Evolutionary conservation across 2,113 vertebrate genomes (phyloP).

Genomic region (Carollia perspicillata): DNA sequence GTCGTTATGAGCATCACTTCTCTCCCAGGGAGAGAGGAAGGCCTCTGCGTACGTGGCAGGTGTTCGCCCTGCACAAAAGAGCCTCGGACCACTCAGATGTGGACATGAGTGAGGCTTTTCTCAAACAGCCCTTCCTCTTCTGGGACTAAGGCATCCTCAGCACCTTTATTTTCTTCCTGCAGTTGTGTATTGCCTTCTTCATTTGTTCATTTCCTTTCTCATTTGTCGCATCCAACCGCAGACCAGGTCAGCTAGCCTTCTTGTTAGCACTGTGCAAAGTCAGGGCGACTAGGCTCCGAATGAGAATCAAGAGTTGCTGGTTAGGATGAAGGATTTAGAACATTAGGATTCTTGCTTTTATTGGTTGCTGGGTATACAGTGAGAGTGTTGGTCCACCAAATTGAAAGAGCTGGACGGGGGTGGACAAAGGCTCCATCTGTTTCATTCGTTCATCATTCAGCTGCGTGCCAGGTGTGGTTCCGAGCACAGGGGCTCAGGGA

Average conservation of each 20-base stretch:
- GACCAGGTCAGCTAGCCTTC: neutral
- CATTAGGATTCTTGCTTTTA: neutral
- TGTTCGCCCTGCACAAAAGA: neutral
- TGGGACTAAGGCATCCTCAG: rapidly evolving
- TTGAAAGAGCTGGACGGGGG: neutral
- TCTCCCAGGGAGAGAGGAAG: neutral
- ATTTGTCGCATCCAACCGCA: neutral
- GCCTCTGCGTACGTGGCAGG: rapidly evolving
- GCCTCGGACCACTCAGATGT: rapidly evolving
- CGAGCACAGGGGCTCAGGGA: neutral
- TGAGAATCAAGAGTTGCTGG: neutral
- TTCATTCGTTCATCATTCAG: neutral
- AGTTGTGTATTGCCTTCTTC: neutral
- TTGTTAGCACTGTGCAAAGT: neutral
- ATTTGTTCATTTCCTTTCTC: too few species aligned
- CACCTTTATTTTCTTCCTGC: neutral
- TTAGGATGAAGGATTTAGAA: neutral
- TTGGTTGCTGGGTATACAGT: neutral
- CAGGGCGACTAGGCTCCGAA: neutral
- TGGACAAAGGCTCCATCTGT: neutral
- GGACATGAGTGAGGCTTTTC: neutral
- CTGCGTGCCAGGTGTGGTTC: rapidly evolving
- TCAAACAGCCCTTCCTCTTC: neutral
- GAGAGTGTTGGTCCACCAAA: neutral
- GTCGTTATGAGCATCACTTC: neutral